Conservation (phyloP, 2,113 vertebrate species). For the Stegastes partitus region DNA sequence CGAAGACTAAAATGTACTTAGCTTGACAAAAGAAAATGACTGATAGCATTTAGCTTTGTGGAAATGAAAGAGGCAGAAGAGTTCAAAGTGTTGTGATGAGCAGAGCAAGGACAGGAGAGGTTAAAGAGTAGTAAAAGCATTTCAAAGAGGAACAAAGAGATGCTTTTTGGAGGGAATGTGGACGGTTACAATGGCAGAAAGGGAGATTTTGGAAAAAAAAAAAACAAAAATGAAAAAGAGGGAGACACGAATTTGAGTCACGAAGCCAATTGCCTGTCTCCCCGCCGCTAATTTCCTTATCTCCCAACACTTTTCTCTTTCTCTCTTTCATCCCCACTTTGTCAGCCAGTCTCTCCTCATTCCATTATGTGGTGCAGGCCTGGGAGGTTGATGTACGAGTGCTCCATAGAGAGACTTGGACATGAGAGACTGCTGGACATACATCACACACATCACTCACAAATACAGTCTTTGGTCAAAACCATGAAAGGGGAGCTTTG, state of each 20-base stretch:
- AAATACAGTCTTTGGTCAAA: constrained; percentile 61
- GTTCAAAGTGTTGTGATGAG: constrained; percentile 4
- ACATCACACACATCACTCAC: constrained; percentile 73
- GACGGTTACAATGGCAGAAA: neutral
- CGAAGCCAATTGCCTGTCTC: constrained; percentile 2
- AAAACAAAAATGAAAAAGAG: constrained; percentile 24
- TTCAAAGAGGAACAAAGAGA: neutral
- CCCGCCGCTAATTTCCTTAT: constrained; percentile 54
- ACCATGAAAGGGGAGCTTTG: constrained; percentile 66
- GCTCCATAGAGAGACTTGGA: constrained; percentile 61
- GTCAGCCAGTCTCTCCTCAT: constrained; percentile 58
- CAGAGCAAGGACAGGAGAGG: neutral
- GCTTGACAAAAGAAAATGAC: neutral
- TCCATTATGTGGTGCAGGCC: constrained; percentile 61
- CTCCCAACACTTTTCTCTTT: constrained; percentile 45
- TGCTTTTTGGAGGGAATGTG: neutral
- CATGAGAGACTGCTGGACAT: constrained; percentile 77
- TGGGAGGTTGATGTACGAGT: constrained; percentile 69
- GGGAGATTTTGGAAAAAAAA: too few relatives aligned
- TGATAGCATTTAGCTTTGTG: neutral
- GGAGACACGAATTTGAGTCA: neutral
- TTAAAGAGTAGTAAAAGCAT: neutral
- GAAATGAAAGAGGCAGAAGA: constrained; percentile 1
- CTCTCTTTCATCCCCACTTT: constrained; percentile 43
- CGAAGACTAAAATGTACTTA: neutral